A percentile compares a stretch with the other conserved stretches of the same genome.
phyloP scores from a whole-genome alignment of 2,113 vertebrate genomes.

The Ictalurus furcatus region DNA sequence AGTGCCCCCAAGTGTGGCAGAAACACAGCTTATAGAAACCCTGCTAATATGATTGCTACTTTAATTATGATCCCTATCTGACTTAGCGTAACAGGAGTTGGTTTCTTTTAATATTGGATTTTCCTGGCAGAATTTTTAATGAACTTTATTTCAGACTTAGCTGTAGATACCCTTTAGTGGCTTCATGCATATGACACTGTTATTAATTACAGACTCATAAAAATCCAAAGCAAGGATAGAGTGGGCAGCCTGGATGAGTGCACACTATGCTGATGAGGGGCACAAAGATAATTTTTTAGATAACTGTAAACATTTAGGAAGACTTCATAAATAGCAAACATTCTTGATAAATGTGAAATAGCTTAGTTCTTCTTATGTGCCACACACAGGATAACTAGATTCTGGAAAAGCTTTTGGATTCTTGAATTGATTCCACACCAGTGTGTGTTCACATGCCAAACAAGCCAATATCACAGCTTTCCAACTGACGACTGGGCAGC shows the following conservation, averaged over 20 bases:
- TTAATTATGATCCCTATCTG: slow-evolving; percentile 68
- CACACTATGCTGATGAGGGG: background rate
- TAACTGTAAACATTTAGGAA: slow-evolving; percentile 26
- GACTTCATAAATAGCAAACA: slow-evolving; percentile 3
- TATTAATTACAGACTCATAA: slow-evolving; percentile 26
- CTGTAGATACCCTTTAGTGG: slow-evolving; percentile 12
- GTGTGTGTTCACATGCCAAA: slow-evolving; percentile 18
- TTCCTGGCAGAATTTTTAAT: slow-evolving; percentile 60
- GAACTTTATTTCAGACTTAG: slow-evolving; percentile 44
- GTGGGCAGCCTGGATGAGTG: background rate
- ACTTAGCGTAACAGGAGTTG: slow-evolving; percentile 60
- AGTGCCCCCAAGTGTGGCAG: slow-evolving; percentile 10
- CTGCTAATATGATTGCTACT: slow-evolving; percentile 30
- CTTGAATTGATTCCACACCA: slow-evolving; percentile 14
- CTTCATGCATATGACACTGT: slow-evolving; percentile 13
- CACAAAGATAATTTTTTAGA: background rate
- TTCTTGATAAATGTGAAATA: background rate
- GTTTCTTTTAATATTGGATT: slow-evolving; percentile 62
- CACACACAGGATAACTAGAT: slow-evolving; percentile 8
- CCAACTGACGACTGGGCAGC: slow-evolving; percentile 33
- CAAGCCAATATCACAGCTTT: slow-evolving; percentile 29
- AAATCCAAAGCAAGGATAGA: background rate
- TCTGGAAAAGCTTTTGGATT: slow-evolving; percentile 23
- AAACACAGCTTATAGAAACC: background rate
- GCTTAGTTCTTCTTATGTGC: slow-evolving; percentile 3